phyloP scores from a whole-genome alignment of 2,888 invertebrate species.

The Chloromyia formosa region DNA sequence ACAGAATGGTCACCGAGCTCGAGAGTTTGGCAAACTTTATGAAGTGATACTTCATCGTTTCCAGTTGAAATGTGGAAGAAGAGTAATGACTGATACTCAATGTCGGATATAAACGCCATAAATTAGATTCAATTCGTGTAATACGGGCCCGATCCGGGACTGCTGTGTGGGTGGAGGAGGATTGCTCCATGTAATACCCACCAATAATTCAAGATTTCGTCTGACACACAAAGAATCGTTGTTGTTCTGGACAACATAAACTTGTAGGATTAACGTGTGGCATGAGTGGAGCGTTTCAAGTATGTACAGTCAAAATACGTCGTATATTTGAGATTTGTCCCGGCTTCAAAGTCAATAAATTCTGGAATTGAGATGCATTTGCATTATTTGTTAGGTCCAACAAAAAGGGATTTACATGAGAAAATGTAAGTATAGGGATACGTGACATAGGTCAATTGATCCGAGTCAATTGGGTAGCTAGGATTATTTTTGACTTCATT shows the following conservation, averaged over 20 bases:
- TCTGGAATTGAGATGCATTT: background rate
- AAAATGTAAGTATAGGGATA: too few relatives aligned
- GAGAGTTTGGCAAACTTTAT: background rate
- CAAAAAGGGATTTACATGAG: too few relatives aligned
- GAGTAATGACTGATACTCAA: constrained; percentile 29
- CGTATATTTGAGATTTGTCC: constrained; percentile 1
- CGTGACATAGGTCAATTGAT: too few relatives aligned
- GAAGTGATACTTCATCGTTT: constrained; percentile 27
- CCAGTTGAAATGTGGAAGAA: constrained; percentile 11
- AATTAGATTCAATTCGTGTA: constrained; percentile 31
- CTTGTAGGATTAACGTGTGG: constrained; percentile 12
- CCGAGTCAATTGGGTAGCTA: too few relatives aligned
- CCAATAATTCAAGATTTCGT: constrained; percentile 35
- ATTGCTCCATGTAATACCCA: constrained; percentile 3
- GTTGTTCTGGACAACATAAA: constrained; percentile 16
- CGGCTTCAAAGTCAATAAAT: background rate
- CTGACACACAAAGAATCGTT: constrained; percentile 16
- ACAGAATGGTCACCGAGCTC: background rate
- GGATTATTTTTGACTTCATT: too few relatives aligned
- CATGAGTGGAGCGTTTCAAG: background rate
- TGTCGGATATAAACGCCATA: constrained; percentile 37
- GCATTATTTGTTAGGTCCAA: background rate
- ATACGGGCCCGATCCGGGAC: background rate
- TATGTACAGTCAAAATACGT: background rate
- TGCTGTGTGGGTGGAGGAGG: constrained; percentile 12